Evolutionary conservation across 2,113 vertebrate species (phyloP).

Genomic region (Paratilapia polleni): DNA sequence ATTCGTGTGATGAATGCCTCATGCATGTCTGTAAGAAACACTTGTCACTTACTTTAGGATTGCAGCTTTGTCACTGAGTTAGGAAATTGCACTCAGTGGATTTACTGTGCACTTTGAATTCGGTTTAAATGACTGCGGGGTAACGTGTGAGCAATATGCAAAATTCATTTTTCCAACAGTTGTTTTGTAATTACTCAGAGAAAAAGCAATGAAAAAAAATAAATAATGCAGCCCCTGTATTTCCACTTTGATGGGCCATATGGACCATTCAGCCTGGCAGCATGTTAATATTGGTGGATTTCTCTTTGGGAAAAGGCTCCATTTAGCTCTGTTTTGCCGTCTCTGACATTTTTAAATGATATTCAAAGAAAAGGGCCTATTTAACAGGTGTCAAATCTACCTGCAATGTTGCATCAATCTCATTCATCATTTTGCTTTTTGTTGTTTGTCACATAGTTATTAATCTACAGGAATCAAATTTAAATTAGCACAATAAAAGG

Average conservation of each 20-base stretch:
- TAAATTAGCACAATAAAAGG: neutral
- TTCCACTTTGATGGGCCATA: neutral
- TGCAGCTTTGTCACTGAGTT: conserved; percentile 31
- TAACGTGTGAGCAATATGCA: neutral
- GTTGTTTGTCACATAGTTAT: neutral
- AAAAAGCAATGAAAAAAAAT: neutral
- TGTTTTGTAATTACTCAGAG: neutral
- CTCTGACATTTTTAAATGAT: neutral
- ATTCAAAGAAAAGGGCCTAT: neutral
- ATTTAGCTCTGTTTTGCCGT: neutral
- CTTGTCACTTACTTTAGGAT: conserved; percentile 34
- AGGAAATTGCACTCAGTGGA: conserved; percentile 13
- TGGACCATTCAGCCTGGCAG: neutral
- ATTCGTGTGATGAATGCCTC: conserved; percentile 41
- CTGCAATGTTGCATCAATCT: neutral
- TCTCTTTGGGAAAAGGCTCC: neutral
- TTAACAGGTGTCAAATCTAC: neutral
- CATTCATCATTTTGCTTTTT: neutral
- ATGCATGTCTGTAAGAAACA: conserved; percentile 26
- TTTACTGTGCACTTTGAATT: neutral
- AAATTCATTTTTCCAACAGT: neutral
- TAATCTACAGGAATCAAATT: neutral
- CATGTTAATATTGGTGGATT: neutral
- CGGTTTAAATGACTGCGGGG: neutral
- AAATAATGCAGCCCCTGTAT: neutral